Base-by-base conservation (phyloP, 92 coral and sea anemone genomes). In the Zoanthus gigantus region DNA sequence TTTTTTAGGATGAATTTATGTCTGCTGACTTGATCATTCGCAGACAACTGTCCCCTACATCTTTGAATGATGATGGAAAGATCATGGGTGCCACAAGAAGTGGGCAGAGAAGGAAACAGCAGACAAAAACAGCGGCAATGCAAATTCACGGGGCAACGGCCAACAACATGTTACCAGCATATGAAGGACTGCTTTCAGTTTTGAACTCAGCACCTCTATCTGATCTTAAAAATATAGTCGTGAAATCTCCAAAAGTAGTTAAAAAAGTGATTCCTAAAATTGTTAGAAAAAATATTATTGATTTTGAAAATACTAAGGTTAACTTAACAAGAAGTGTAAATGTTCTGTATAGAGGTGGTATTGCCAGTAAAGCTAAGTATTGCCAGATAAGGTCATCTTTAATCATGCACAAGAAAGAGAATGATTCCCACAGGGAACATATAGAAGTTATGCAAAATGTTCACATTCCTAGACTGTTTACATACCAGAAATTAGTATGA, bases 311-410 rank as follows among this genome's bases (percentile, higher is more conserved):
- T 9, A 57, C 90, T 63, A 18, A 87, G 18, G 50, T 61, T 66
- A 90, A 86, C 57, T 90, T 87, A 74, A 88, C 80, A 45, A 74
- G 93, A 71, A 90, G 93, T 71, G 90, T 90, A 3, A 72, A 81
- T 34, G 74, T 74, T 57, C 78, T 87, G 18, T 90, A 90, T 74
- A 87, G 76, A 79, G 86, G 82, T 72, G 93, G 85, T 16, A 84
- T 80, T 75, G 86, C 82, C 65, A 78, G 74, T 63, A 17, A 47
- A 30, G 44, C 16, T 10, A 86, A 86, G 78, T 86, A 86, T 77
- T 29, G 6, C 29, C 42, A 60, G 17, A 86, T 86, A 17, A 87
- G 90, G 53, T 87, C 90, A 3, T 71, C 90, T 42, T 37, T 37
- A 37, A 37, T 37, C 2, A 37, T 37, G 88, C 18, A 17, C 16